A percentile compares a stretch with the other conserved stretches of the same genome.
Conservation (phyloP, 2,113 vertebrate species). For the Prunella himalayana region DNA sequence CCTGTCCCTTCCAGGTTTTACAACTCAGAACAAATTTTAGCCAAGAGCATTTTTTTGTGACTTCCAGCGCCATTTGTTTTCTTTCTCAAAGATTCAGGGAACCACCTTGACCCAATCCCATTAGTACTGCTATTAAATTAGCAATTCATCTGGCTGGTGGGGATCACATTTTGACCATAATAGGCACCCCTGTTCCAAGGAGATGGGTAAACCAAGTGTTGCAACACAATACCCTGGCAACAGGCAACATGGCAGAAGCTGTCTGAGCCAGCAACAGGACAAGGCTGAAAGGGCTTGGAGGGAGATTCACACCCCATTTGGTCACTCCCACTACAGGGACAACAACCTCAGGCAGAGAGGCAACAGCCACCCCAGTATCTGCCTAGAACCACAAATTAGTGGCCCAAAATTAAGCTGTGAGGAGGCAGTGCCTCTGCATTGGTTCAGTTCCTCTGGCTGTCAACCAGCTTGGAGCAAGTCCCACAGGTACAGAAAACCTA, state of each 20-base stretch:
- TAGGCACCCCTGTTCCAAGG: background rate
- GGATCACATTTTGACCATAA: background rate
- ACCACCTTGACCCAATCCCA: background rate
- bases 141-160: background rate
- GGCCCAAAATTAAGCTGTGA: background rate
- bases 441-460: background rate
- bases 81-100: background rate
- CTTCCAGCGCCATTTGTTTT: background rate
- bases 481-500: background rate
- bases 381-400: background rate
- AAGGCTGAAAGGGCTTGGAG: background rate
- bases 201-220: background rate
- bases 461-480: background rate
- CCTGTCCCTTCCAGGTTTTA: background rate
- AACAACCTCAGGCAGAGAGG: background rate
- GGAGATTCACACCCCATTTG: background rate
- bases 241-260: accelerated
- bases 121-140: background rate
- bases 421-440: background rate
- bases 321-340: background rate
- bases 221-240: background rate
- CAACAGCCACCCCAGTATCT: background rate
- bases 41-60: background rate
- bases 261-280: background rate
- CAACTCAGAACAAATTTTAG: background rate